These are phyloP conservation scores for Pelecanus crispus DNA, from an alignment of 2,113 vertebrate species.

Conservation along the genomic window DNA sequence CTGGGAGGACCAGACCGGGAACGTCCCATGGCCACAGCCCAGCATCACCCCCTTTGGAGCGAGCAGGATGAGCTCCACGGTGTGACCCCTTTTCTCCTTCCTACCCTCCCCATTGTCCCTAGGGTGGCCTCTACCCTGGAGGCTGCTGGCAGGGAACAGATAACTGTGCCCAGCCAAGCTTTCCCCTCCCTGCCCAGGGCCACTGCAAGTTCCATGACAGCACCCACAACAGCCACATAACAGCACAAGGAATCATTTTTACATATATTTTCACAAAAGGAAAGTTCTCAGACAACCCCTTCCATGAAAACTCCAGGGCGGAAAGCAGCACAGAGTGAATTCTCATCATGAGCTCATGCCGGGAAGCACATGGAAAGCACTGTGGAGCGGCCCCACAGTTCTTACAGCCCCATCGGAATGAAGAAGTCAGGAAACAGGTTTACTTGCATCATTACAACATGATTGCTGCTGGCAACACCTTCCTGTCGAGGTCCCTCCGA, in stretches of 20 bases:
- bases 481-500: background rate
- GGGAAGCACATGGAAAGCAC: background rate
- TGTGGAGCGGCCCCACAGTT: background rate
- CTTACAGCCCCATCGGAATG: background rate
- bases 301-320: background rate
- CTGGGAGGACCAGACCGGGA: background rate
- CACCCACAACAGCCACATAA: background rate
- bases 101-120: background rate
- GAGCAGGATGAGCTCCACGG: background rate
- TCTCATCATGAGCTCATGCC: background rate
- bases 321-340: slow-evolving; percentile 10
- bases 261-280: background rate
- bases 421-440: background rate
- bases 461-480: slow-evolving; percentile 2
- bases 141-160: background rate
- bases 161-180: background rate
- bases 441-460: background rate
- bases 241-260: background rate
- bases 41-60: background rate
- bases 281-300: background rate
- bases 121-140: background rate
- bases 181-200: background rate
- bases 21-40: background rate
- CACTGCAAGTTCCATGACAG: background rate
- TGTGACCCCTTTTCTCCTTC: background rate